A percentile compares a stretch with the other conserved stretches of the same genome.
phyloP scores from a whole-genome alignment of 2,797 vertebrate species.

The Darevskia nairensis region DNA sequence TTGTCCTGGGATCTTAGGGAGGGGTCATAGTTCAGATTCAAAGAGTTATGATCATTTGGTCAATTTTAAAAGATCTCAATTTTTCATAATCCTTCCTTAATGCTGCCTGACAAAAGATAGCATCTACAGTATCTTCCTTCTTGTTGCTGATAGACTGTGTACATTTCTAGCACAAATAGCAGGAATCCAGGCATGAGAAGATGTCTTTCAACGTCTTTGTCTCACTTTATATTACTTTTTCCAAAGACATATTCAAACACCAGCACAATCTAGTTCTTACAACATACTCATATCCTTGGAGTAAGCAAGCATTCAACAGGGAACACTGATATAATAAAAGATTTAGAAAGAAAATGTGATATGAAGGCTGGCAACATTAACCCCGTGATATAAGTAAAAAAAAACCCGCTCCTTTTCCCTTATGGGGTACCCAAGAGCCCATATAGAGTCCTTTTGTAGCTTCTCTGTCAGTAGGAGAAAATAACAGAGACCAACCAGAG shows the following conservation, averaged over 20 bases:
- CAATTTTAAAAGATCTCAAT: slow-evolving; percentile 31
- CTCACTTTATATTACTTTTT: background rate
- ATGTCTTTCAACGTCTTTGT: background rate
- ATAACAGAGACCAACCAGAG: too few relatives aligned
- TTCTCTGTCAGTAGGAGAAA: too few relatives aligned
- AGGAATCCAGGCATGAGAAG: background rate
- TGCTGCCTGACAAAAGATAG: slow-evolving; percentile 15
- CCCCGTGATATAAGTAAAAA: too few relatives aligned
- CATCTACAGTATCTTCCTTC: background rate
- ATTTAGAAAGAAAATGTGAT: background rate
- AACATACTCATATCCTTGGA: background rate
- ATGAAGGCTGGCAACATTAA: too few relatives aligned
- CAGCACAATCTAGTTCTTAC: background rate
- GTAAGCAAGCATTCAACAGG: background rate
- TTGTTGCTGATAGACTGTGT: background rate
- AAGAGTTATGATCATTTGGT: slow-evolving; percentile 23
- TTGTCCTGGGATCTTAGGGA: slow-evolving; percentile 12
- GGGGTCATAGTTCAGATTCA: slow-evolving; percentile 24
- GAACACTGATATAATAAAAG: background rate
- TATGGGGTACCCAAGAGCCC: too few relatives aligned
- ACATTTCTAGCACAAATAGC: background rate
- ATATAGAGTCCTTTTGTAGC: too few relatives aligned
- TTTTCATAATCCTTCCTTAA: background rate
- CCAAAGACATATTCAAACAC: background rate
- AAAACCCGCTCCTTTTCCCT: too few relatives aligned